Evolutionary conservation across 2,888 invertebrate genomes (phyloP).

Genomic region (Malachius bipustulatus): DNA sequence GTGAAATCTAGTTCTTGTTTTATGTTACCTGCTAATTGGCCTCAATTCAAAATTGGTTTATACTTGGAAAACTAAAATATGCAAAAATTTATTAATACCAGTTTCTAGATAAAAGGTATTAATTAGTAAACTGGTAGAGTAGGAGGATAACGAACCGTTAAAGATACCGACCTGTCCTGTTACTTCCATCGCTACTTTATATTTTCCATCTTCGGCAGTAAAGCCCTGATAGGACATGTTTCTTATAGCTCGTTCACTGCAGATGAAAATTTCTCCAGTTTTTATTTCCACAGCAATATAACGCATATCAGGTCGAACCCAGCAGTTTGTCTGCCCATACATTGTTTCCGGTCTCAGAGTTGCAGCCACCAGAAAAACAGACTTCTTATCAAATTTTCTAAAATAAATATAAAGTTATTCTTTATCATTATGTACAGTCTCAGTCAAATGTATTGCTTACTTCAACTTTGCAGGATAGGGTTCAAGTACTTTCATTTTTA

Average conservation of each 20-base stretch:
- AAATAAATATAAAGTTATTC: neutral
- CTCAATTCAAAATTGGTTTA: neutral
- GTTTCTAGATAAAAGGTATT: too few species aligned
- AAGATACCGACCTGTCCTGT: slow-evolving; percentile 46
- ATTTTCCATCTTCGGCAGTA: slow-evolving; percentile 66
- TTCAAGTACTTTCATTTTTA: slow-evolving; percentile 78
- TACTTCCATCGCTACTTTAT: slow-evolving; percentile 57
- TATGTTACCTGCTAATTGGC: neutral
- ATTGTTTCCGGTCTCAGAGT: slow-evolving; percentile 98
- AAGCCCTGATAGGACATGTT: slow-evolving; percentile 96
- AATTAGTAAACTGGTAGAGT: too few species aligned
- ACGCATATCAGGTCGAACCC: slow-evolving; percentile 89
- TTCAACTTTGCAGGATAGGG: slow-evolving; percentile 61
- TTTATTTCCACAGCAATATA: slow-evolving; percentile 77
- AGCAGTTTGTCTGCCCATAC: slow-evolving; percentile 99
- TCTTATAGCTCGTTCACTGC: slow-evolving; percentile 76
- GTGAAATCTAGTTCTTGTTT: too few species aligned
- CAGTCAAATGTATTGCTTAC: slow-evolving; percentile 37
- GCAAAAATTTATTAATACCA: too few species aligned
- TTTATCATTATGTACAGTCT: neutral
- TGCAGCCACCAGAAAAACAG: slow-evolving; percentile 84
- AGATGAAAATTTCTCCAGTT: slow-evolving; percentile 69
- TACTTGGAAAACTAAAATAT: too few species aligned
- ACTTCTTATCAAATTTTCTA: slow-evolving; percentile 32
- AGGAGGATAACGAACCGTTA: too few species aligned